Evolutionary conservation across 2,888 invertebrate species (phyloP), one percentile per base, ranked within the genome.

Genomic region (Drosophila quinaria): DNA sequence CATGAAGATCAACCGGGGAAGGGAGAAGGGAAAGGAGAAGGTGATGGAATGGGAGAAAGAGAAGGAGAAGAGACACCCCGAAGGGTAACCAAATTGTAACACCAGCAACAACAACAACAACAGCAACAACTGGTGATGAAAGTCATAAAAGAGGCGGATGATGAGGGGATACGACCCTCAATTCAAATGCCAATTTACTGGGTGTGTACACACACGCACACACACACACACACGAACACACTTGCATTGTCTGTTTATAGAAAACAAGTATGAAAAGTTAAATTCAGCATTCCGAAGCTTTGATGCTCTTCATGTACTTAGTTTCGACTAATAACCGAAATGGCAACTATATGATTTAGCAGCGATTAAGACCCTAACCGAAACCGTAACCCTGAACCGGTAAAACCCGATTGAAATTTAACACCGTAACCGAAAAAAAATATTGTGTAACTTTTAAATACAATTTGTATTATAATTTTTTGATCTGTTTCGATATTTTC

Each of bases 1-100:
- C 92, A 92, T 80, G 91, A 87, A 90, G 92, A 92, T 92, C 92
- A 92, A 88, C 88, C 79, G 61, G 56, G 13, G 25, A 31, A n/a
- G 9, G 31, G 10, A 2, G 1, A 37, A 1, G 11, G 17, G 1
- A 37, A 35, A n/a, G n/a, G n/a, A n/a, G n/a, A n/a, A n/a, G n/a
- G n/a, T n/a, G n/a, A n/a, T n/a, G n/a, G n/a, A n/a, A n/a, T n/a
- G n/a, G 13, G 8, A 13, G 29, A 47, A 46, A 15, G 13, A 17
- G 4, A 2, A 10, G 22, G 22, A 13, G 15, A 15, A 41, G 25
- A 60, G 44, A 70, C 76, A 69, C 70, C 80, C 78, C 83, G 46
- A 54, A 70, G 78, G 83, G 72, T 64, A 81, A 84, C 87, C 83
- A 87, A 89, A 87, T 81, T 87, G 89, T 89, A 87, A 79, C 87